phyloP scores from a whole-genome alignment of 2,113 vertebrate species.

The Anoura caudifer region DNA sequence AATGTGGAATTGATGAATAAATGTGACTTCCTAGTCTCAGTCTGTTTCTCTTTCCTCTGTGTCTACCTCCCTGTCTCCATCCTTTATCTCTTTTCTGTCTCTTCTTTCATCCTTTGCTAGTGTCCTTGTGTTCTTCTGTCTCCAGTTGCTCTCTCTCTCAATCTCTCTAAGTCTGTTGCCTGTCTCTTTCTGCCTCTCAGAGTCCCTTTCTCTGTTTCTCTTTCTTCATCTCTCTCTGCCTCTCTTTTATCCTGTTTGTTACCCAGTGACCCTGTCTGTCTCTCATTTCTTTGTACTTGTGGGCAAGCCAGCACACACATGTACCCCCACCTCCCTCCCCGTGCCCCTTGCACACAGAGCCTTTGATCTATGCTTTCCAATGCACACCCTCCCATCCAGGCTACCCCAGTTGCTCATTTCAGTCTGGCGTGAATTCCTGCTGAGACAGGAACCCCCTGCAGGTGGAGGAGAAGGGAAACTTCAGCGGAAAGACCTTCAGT shows the following conservation, averaged over 20 bases:
- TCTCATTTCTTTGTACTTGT: conserved; percentile 41
- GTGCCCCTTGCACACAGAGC: background rate
- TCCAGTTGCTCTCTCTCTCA: background rate
- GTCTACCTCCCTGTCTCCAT: background rate
- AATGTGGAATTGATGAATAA: background rate
- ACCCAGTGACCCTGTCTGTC: background rate
- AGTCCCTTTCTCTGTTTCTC: background rate
- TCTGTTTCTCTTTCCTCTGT: background rate
- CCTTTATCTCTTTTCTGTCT: background rate
- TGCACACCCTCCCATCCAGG: background rate
- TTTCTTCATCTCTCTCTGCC: background rate
- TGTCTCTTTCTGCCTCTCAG: background rate
- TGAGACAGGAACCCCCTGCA: conserved; percentile 60
- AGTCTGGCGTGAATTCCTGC: conserved; percentile 52
- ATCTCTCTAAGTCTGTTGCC: background rate
- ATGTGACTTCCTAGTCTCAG: background rate
- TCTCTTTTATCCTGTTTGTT: background rate
- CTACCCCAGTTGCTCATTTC: conserved; percentile 66
- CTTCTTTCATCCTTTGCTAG: background rate
- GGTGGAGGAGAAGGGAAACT: background rate
- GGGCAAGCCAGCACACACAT: conserved; percentile 10
- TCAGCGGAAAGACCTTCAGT: conserved; percentile 18
- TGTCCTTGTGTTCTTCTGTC: background rate
- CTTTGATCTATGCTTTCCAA: conserved; percentile 47
- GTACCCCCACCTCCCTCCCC: background rate